phyloP scores from a whole-genome alignment of 2,113 vertebrate species.

The Clupea harengus region DNA sequence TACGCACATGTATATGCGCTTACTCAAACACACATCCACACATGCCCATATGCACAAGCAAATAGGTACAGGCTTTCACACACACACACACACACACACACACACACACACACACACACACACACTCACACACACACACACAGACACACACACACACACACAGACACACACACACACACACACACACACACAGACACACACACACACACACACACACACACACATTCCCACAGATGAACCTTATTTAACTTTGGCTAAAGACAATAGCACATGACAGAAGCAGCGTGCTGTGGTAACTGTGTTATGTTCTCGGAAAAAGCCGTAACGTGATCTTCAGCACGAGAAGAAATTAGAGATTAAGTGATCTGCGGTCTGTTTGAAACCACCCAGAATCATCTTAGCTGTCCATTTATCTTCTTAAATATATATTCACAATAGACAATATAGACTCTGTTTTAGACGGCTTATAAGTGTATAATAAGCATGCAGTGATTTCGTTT shows the following conservation, averaged over 20 bases:
- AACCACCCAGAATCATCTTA: not conserved
- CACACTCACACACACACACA: too few relatives aligned
- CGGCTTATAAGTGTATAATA: too few relatives aligned
- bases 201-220: too few relatives aligned
- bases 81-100: not conserved
- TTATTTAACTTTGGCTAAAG: not conserved
- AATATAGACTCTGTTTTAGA: too few relatives aligned
- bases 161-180: not conserved
- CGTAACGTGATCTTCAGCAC: not conserved
- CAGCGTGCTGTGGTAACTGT: not conserved
- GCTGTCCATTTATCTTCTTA: not conserved
- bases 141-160: not conserved
- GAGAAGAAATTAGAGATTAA: not conserved
- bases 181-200: too few relatives aligned
- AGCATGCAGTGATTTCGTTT: too few relatives aligned
- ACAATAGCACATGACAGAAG: not conserved
- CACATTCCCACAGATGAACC: not conserved
- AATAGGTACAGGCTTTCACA: not conserved
- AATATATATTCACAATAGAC: too few relatives aligned
- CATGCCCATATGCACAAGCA: not conserved
- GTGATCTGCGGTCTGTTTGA: not conserved
- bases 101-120: not conserved
- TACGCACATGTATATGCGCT: not conserved
- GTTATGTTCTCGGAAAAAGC: not conserved
- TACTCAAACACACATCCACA: not conserved